Evolutionary conservation across 2,888 invertebrate genomes (phyloP), one percentile per base, ranked within the genome.

Genomic region (Escarpia spicata): DNA sequence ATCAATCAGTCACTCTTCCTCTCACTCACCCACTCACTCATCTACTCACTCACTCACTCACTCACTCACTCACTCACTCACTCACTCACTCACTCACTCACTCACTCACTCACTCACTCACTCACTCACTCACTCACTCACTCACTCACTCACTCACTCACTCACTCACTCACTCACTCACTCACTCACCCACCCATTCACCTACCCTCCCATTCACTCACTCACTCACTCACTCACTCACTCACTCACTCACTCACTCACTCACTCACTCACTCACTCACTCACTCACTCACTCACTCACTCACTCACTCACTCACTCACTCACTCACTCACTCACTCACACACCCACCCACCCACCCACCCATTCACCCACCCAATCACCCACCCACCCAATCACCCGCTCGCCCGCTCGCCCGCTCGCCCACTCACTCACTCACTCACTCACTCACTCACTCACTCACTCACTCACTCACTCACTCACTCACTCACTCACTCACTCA

Each of bases 11-110:
- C 89, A 26, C 0, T 26, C 37, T 0, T 0, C 1, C 37, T 0
- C 0, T 37, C 37, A 37, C 0, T 37, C 37, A 37, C 0, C 1
- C 37, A 37, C 0, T 37, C 37, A 37, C 0, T 37, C 37, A 37
- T 0, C 1, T 1, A 37, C 0, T 37, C 37, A 37, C 0, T 37
- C 37, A 37, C 0, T 37, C 37, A 37, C 0, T 37, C 37, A 37
- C 0, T 37, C 37, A 37, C 37, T 37, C 37, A 0, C 1, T 1
- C 37, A 0, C 89, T 89, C 89, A 89, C 89, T 89, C 89, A 89
- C 89, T 89, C 89, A 89, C 89, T 89, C 89, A 89, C 89, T 89
- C 89, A 89, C 89, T 89, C 89, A 89, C 89, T 89, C 89, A 89
- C 89, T 89, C 89, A 89, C 89, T 89, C 89, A 89, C 89, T 89